phyloP scores from a whole-genome alignment of 2,888 invertebrate genomes.

The Andrena haemorrhoa region DNA sequence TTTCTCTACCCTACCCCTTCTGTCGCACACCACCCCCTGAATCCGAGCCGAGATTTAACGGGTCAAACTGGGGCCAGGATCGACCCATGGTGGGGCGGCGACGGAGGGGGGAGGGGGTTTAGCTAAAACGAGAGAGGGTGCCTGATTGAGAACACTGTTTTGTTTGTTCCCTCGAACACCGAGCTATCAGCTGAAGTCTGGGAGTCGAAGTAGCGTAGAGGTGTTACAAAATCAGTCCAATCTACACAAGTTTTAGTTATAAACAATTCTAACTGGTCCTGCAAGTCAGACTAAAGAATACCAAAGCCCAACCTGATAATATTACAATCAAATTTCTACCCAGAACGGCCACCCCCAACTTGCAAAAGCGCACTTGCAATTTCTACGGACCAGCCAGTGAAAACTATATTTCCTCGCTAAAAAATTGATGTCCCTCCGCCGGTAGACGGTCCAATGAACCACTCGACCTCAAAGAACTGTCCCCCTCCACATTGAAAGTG shows the following conservation, averaged over 20 bases:
- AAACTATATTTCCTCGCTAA: not conserved
- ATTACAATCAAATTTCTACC: too few species aligned
- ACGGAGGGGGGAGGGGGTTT: slow-evolving; percentile 33
- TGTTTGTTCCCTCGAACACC: slow-evolving; percentile 78
- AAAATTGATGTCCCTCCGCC: not conserved
- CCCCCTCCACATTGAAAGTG: slow-evolving; percentile 27
- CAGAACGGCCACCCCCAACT: not conserved
- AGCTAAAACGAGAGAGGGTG: slow-evolving; percentile 79
- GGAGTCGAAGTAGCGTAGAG: not conserved
- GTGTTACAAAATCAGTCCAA: slow-evolving; percentile 52
- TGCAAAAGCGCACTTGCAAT: not conserved
- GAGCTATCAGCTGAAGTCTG: slow-evolving; percentile 22
- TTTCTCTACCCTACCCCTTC: slow-evolving; percentile 50
- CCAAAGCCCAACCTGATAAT: too few species aligned
- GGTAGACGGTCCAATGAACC: slow-evolving; percentile 3
- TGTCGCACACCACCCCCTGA: slow-evolving; percentile 62
- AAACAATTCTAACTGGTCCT: too few species aligned
- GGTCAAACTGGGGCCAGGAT: slow-evolving; percentile 78
- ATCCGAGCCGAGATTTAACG: slow-evolving; percentile 79
- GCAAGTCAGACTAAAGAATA: too few species aligned
- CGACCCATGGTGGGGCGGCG: slow-evolving; percentile 40
- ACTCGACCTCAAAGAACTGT: not conserved
- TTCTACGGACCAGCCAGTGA: not conserved
- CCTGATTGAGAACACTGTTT: slow-evolving; percentile 83
- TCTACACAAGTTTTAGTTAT: not conserved